These are phyloP conservation scores for Tetrao urogallus DNA, from an alignment of 2,113 vertebrate species.

Conservation along the genomic window DNA sequence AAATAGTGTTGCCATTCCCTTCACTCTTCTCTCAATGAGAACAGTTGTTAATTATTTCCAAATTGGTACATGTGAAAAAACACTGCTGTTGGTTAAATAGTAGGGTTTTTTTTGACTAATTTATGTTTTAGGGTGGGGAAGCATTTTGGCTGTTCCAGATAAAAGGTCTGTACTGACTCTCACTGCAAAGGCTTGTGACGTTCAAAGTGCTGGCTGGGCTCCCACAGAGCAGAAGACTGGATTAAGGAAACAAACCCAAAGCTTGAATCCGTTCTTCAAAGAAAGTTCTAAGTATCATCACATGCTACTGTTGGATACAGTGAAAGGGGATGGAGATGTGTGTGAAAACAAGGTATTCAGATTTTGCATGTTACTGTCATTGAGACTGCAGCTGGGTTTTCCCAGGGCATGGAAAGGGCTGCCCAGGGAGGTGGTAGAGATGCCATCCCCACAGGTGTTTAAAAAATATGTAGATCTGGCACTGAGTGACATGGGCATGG, in stretches of 20 bases:
- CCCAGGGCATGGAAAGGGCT: too few relatives aligned
- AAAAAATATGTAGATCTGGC: too few relatives aligned
- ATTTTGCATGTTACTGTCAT: background rate
- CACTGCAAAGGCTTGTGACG: background rate
- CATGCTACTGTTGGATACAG: background rate
- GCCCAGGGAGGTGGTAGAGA: too few relatives aligned
- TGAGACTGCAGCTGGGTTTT: background rate
- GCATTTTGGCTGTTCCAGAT: background rate
- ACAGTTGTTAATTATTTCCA: background rate
- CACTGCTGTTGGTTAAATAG: background rate
- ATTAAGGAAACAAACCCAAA: background rate
- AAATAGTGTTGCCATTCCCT: background rate
- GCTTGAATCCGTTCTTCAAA: background rate
- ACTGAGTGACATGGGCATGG: too few relatives aligned
- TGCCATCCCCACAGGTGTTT: too few relatives aligned
- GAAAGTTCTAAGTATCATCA: background rate
- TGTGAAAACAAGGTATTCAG: background rate
- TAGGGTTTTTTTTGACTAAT: background rate
- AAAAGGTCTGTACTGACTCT: background rate
- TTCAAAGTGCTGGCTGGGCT: background rate
- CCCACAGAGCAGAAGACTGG: accelerated
- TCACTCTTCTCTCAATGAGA: background rate
- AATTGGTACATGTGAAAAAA: background rate
- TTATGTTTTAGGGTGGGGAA: background rate
- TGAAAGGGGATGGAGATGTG: background rate